These are phyloP conservation scores for Philopotamus ludificatus DNA, from an alignment of 1,140 invertebrate genomes.

Conservation along the genomic window DNA sequence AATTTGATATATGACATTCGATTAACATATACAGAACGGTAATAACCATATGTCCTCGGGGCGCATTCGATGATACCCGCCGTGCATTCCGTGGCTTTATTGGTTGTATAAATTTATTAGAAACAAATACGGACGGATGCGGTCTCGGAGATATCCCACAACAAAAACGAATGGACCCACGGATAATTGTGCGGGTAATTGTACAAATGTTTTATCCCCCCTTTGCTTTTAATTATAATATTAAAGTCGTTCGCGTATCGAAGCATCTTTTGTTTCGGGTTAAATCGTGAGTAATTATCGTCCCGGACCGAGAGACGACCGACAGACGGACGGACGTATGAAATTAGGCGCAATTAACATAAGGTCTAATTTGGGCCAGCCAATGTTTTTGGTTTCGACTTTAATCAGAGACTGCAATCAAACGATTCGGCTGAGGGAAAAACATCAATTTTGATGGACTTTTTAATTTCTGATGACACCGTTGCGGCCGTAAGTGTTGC, in stretches of 20 bases:
- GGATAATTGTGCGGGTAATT: no score
- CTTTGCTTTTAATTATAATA: background rate
- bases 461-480: background rate
- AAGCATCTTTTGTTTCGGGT: background rate
- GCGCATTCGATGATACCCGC: no score
- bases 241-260: background rate
- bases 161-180: no score
- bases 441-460: slow-evolving; percentile 11
- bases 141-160: no score
- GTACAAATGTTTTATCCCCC: background rate
- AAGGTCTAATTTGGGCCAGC: slow-evolving; percentile 6
- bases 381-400: background rate
- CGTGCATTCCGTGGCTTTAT: no score
- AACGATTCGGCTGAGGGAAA: slow-evolving; percentile 1
- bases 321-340: background rate
- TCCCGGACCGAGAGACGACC: background rate
- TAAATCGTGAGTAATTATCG: slow-evolving; percentile 9
- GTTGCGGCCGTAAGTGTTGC: no score
- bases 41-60: no score
- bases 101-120: no score
- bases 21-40: no score
- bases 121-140: no score
- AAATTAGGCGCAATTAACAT: slow-evolving; percentile 7
- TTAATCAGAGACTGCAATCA: slow-evolving; percentile 10
- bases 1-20: no score